phyloP scores from a whole-genome alignment of 2,113 vertebrate species.

The Scomber japonicus region DNA sequence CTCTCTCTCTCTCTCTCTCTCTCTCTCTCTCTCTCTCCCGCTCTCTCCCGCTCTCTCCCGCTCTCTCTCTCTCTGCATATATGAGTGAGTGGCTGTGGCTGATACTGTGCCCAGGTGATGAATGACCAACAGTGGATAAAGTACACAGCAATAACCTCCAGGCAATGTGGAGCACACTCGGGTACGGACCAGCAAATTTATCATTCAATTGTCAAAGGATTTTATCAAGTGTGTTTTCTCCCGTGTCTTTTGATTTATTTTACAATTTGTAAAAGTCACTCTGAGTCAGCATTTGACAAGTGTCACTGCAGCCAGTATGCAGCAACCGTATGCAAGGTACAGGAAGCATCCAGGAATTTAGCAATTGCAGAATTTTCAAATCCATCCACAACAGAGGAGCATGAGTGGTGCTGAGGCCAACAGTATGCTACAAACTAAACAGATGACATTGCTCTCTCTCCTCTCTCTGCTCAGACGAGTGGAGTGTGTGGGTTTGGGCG shows the following conservation, averaged over 20 bases:
- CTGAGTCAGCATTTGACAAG: constrained; percentile 72
- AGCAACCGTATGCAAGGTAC: constrained; percentile 14
- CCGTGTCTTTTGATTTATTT: constrained; percentile 82
- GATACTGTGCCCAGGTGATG: constrained; percentile 79
- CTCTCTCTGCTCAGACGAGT: constrained; percentile 69
- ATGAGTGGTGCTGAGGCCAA: constrained; percentile 58
- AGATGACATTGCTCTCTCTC: constrained; percentile 67
- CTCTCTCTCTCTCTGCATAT: constrained; percentile 51
- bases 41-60: neutral
- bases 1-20: constrained; percentile 23
- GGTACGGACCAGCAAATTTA: constrained; percentile 79
- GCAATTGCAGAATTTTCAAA: constrained; percentile 17
- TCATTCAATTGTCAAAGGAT: constrained; percentile 86
- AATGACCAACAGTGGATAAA: constrained; percentile 83
- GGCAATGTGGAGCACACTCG: constrained; percentile 75
- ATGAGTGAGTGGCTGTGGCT: constrained; percentile 65
- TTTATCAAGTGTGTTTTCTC: constrained; percentile 82
- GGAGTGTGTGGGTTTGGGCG: constrained; percentile 78
- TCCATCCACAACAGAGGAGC: constrained; percentile 34
- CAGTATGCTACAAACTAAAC: constrained; percentile 55
- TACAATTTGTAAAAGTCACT: constrained; percentile 80
- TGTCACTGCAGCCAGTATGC: constrained; percentile 37
- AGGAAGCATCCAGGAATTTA: constrained; percentile 16
- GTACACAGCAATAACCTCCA: constrained; percentile 87
- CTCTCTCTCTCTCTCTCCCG: constrained; percentile 22